Conservation (phyloP, 2,888 invertebrate species). For the Ditylenchus weischeri region DNA sequence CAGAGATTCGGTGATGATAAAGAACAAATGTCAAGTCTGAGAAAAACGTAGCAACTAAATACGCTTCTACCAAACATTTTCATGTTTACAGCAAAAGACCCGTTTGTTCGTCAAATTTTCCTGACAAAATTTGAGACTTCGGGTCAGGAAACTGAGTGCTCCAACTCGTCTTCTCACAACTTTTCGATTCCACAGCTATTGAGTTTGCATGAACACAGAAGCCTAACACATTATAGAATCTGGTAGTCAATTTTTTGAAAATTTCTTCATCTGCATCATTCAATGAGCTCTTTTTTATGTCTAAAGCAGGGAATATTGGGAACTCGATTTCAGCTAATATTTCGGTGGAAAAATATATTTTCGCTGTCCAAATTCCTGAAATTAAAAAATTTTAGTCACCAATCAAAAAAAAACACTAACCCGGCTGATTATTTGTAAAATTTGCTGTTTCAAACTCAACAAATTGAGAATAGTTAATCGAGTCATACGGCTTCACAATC, state of each 20-base stretch:
- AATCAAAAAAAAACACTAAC: conserved; percentile 1
- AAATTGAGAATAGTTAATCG: conserved; percentile 37
- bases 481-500: conserved; percentile 46
- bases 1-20: no score
- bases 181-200: conserved; percentile 9
- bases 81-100: conserved; percentile 11
- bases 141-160: conserved; percentile 25
- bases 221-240: neutral
- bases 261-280: neutral
- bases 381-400: conserved; percentile 1
- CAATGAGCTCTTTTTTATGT: neutral
- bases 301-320: conserved; percentile 20
- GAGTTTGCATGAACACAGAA: conserved; percentile 9
- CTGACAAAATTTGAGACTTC: conserved; percentile 16
- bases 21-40: no score
- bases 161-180: conserved; percentile 19
- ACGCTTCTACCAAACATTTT: no score
- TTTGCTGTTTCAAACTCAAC: conserved; percentile 25
- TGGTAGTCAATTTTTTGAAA: no score
- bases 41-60: no score
- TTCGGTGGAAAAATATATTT: conserved; percentile 8
- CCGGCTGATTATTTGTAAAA: conserved; percentile 11
- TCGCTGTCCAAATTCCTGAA: conserved; percentile 23
- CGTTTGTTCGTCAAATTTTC: conserved; percentile 15
- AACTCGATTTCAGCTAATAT: conserved; percentile 26